Evolutionary conservation across 2,888 invertebrate genomes (phyloP).

Genomic region (Andrena hattorfiana): DNA sequence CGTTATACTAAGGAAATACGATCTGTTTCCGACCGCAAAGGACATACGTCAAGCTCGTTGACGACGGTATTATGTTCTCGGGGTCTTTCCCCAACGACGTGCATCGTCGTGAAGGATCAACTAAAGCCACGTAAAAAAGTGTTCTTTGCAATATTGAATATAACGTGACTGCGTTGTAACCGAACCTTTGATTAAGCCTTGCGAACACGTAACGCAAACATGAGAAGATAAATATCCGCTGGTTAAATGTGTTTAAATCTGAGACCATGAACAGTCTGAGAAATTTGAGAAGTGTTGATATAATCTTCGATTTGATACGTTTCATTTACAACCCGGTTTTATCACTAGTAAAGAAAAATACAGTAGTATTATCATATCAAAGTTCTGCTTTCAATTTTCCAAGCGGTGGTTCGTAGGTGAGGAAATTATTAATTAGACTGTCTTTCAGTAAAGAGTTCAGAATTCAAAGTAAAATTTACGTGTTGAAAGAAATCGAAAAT

Average conservation of each 20-base stretch:
- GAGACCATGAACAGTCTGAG: too few species aligned
- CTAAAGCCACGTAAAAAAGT: slow-evolving; percentile 28
- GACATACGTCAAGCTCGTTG: slow-evolving; percentile 74
- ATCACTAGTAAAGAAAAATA: neutral
- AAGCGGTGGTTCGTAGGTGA: neutral
- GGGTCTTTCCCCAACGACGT: slow-evolving; percentile 29
- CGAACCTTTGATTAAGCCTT: neutral
- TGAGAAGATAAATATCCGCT: neutral
- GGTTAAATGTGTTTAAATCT: neutral
- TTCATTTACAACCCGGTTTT: neutral
- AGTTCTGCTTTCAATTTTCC: neutral
- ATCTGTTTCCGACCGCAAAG: slow-evolving; percentile 69
- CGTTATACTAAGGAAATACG: slow-evolving; percentile 73
- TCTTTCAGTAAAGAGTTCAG: neutral
- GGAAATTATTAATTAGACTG: neutral
- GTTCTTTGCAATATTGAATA: slow-evolving; percentile 68
- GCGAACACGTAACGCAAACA: neutral
- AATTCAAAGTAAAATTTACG: neutral
- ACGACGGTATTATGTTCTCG: slow-evolving; percentile 74
- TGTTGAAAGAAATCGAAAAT: neutral
- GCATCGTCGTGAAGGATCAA: slow-evolving; percentile 30
- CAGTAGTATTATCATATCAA: neutral
- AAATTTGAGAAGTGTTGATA: neutral
- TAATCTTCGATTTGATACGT: neutral
- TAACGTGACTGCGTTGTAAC: slow-evolving; percentile 64